Evolutionary conservation across 2,888 invertebrate species (phyloP), one percentile per base, ranked within the genome.

Genomic region (Cataglyphis albicans): DNA sequence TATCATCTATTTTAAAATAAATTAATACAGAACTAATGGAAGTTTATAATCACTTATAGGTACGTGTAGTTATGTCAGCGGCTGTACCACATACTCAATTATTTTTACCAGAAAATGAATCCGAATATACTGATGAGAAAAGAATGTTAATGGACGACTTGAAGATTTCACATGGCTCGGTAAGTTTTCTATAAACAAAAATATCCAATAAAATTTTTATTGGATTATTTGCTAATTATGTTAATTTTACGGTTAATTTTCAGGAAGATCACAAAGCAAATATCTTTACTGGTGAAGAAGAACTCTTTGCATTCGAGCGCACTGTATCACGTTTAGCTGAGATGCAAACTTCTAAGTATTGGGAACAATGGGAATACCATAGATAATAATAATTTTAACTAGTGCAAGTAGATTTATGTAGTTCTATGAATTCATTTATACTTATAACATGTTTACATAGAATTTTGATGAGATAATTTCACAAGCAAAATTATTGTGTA

Each of bases 261-360:
- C 92, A 98, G 97, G 97, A 97, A 80, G 96, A 97, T 92, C 96
- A 97, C 29, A 96, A 96, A 87, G 97, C 98, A 4, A 98, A 98
- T 92, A 97, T 99, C 90, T 99, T 99, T 92, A 99, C 99, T 0
- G 99, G 99, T 0, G 98, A 98, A 94, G 99, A 99, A 95, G 99
- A 99, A 95, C 95, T 98, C 91, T 99, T 99, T 95, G 99, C 99
- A 0, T 99, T 98, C 93, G 98, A 99, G 92, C 96, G 99, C 81
- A 99, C 99, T 32, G 95, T 99, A 38, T 99, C 99, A 0, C 96
- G 99, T 87, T 96, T 99, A 52, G 96, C 97, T 88, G 99, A 99
- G 96, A 99, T 99, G 99, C 98, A 99, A 95, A 98, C 98, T 0
- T 96, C 97, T 78, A 97, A 98, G 88, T 99, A 99, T 95, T 99